Evolutionary conservation across 2,888 invertebrate species (phyloP), one percentile per base, ranked within the genome.

Genomic region (Sabellastarte sp.): DNA sequence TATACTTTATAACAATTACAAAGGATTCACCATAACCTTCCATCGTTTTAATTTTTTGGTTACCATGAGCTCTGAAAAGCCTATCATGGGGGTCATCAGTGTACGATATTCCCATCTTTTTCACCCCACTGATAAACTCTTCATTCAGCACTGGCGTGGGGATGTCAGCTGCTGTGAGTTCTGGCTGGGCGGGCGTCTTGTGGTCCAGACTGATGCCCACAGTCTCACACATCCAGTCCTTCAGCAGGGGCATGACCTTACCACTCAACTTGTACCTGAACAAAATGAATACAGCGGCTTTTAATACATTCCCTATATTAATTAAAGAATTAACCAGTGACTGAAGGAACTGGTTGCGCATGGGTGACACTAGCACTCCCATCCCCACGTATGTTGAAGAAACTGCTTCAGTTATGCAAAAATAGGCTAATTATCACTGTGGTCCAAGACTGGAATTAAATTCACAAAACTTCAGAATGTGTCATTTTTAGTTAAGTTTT

Each of bases 11-110:
- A n/a, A n/a, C n/a, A n/a, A n/a, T n/a, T n/a, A n/a, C n/a, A n/a
- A n/a, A n/a, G n/a, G n/a, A n/a, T n/a, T 53, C 24, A 10, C 15
- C 26, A 20, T 24, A 24, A 24, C 5, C 53, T 53, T 24, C 53
- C 26, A 10, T 5, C 26, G 10, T 20, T 5, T 53, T 24, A 53
- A 5, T 5, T 24, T 24, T 20, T 10, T 24, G 50, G 56, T 50
- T 71, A 84, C 96, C 96, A 82, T 96, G 96, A 0, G 93, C 90
- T 66, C 96, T 87, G 71, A 94, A 89, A 64, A 96, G 85, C 52
- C 97, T 87, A 80, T 96, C 96, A 74, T 91, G 87, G 0, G 92
- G 92, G 60, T 92, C 89, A 41, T 88, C 85, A 0, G 93, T 91
- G 80, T 87, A 86, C 1, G 87, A 85, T 51, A 92, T 87, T 2